Conservation (phyloP, 2,113 vertebrate species). For the Peucedramus taeniatus region DNA sequence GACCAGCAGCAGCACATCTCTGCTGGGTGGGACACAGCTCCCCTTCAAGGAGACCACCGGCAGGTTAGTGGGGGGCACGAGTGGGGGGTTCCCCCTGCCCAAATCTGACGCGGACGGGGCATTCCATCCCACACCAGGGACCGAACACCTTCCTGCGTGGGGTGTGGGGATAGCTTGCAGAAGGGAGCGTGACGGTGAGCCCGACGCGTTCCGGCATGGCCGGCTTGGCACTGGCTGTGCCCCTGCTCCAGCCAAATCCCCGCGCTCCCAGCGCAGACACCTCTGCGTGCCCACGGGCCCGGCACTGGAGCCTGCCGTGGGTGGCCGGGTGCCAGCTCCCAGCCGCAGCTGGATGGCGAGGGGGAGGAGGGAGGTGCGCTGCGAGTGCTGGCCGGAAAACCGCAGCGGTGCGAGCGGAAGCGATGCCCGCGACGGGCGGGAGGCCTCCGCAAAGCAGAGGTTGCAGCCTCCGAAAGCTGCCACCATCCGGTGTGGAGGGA, state of each 20-base stretch:
- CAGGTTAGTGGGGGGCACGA: neutral
- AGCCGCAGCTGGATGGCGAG: neutral
- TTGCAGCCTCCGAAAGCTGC: neutral
- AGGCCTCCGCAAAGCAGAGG: neutral
- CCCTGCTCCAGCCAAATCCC: neutral
- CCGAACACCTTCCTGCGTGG: neutral
- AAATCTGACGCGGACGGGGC: neutral
- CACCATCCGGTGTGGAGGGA: neutral
- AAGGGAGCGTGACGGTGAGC: rapidly evolving
- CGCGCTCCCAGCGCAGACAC: neutral
- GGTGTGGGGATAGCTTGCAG: rapidly evolving
- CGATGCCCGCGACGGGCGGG: neutral
- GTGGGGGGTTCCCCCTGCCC: too few species aligned
- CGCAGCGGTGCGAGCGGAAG: constrained; percentile 28
- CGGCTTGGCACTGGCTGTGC: neutral
- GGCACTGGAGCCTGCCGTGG: neutral
- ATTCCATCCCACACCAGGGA: rapidly evolving
- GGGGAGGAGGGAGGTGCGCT: neutral
- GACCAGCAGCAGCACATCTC: constrained; percentile 58
- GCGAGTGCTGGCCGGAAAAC: constrained; percentile 21
- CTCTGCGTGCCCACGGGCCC: neutral
- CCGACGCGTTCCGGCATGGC: neutral
- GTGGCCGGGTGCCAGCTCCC: neutral
- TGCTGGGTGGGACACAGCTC: constrained; percentile 45
- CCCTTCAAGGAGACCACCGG: constrained; percentile 59